Evolutionary conservation across 2,797 vertebrate genomes (phyloP), one percentile per base, ranked within the genome.

Genomic region (Harpagifer antarcticus): DNA sequence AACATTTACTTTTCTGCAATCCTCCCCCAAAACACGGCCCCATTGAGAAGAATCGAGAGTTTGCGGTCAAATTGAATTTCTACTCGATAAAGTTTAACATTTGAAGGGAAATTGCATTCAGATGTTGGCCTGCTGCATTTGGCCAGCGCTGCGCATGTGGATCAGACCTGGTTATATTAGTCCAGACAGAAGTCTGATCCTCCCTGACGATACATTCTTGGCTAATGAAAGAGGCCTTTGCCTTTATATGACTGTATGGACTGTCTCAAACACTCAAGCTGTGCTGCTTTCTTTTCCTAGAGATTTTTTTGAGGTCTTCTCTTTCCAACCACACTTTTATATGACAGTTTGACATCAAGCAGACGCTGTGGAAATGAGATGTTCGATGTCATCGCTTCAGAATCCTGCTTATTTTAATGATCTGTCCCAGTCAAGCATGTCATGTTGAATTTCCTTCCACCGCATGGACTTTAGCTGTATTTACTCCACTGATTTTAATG

Each of bases 31-130:
- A 60, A 65, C 44, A 55, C 67, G 74, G 82, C 84, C 78, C 81
- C 68, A 54, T 42, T 52, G 83, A 81, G 83, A 88, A 66, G 72
- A 84, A 86, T 86, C 63, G 68, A 42, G 60, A 67, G 63, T 79
- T 89, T 86, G 89, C 17, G 74, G 89, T 90, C 73, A 72, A 76
- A 84, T 65, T 80, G 81, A 91, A 92, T 92, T 86, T 90, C 78
- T 89, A 90, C 88, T 90, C 91, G 87, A 93, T 92, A 76, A 92
- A 91, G 85, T 92, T 90, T 89, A 81, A 90, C 90, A 92, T 94
- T 87, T 88, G 78, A 88, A 84, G 84, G 89, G 88, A 93, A 93
- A 94, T 94, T 94, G 86, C 83, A 65, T 89, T 89, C 94, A 94
- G 93, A 93, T 94, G 93, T 93, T 84, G 88, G 86, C 71, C 65